Evolutionary conservation across 1,140 invertebrate genomes (phyloP), one percentile per base, ranked within the genome.

Genomic region (Panagrolaimus sp.): DNA sequence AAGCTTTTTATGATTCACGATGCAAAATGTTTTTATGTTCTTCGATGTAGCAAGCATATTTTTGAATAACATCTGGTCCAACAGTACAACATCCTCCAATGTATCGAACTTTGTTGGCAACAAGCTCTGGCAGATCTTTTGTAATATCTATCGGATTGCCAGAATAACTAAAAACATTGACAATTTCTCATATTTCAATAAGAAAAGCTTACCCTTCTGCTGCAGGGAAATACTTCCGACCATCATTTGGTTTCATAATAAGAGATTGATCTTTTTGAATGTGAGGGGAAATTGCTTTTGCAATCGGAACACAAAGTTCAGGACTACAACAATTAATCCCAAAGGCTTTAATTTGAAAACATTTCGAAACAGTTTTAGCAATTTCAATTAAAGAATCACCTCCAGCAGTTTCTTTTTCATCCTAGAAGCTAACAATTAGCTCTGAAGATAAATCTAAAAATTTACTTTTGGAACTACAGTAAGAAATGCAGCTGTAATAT

Each of bases 201-300:
- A 23, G 9, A 48, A 48, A 14, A 48, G 9, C 9, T 4, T 23
- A 48, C 47, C 47, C 1, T 48, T 23, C 20, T 2, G 9, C 1
- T n/a, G 2, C 47, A 48, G 47, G 14, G 9, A n/a, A 5, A 9
- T n/a, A 48, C 5, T 4, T 14, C 9, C 20, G 14, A 23, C 47
- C 47, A 48, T 48, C 47, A 48, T 48, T 48, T 48, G 47, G 47
- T 48, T 48, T 48, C 47, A 48, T n/a, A 9, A 48, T 23, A n/a
- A 48, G 14, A 4, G 14, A 4, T 48, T 48, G 47, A 48, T 48
- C 14, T 3, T 14, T 14, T n/a, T 9, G 14, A 48, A 48, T 48
- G 47, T n/a, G 9, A 4, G 14, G 14, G 1, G 14, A 48, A 14
- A 23, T 48, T n/a, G 9, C 2, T n/a, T 48, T 23, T 4, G 47